phyloP scores from a whole-genome alignment of 2,113 vertebrate genomes.

The Microcebus griseorufus region DNA sequence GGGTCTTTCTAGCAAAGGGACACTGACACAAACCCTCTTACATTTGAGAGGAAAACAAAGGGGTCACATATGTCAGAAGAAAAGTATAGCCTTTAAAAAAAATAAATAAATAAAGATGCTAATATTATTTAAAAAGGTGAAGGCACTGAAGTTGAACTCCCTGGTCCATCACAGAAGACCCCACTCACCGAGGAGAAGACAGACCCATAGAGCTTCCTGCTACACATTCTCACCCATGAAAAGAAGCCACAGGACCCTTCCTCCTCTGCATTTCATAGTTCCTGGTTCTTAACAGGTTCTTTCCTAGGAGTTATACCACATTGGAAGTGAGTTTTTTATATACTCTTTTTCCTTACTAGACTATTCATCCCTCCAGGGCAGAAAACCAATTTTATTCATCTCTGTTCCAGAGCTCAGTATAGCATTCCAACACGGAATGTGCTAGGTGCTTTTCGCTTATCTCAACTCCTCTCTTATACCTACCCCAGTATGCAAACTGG shows the following conservation, averaged over 20 bases:
- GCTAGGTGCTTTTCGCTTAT: background rate
- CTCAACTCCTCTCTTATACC: background rate
- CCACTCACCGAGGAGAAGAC: background rate
- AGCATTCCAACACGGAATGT: background rate
- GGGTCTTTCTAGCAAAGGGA: background rate
- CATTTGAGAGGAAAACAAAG: background rate
- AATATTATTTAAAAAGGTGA: background rate
- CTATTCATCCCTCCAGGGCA: background rate
- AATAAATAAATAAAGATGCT: background rate
- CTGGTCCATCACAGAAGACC: background rate
- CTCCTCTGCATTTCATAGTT: background rate
- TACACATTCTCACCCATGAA: background rate
- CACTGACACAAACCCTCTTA: background rate
- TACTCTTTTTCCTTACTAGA: background rate
- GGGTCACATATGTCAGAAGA: background rate
- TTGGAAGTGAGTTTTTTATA: background rate
- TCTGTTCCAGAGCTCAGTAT: background rate
- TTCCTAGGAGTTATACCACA: background rate
- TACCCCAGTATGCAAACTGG: background rate
- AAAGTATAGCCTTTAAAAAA: background rate
- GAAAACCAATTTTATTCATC: background rate
- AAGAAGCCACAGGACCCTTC: background rate
- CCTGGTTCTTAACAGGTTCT: background rate
- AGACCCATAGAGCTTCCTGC: background rate
- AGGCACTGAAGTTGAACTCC: background rate